These are phyloP conservation scores for Rhaphigaster nebulosa DNA, from an alignment of 2,888 invertebrate species.

Conservation along the genomic window DNA sequence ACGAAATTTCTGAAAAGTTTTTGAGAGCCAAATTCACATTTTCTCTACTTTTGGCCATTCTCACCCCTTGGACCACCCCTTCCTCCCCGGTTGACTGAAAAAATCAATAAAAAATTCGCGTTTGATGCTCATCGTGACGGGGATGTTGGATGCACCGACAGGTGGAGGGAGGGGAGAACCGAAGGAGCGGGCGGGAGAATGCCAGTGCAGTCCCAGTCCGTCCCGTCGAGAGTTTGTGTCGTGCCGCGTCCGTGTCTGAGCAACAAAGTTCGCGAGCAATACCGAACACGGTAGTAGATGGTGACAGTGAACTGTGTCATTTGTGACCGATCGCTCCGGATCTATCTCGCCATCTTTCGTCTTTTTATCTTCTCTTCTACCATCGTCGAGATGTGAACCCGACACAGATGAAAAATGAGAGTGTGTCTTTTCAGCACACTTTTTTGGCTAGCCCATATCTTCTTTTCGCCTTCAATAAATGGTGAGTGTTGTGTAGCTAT, in stretches of 20 bases:
- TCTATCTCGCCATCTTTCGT: neutral
- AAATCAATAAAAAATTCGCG: no score
- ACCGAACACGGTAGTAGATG: no score
- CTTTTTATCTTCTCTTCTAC: neutral
- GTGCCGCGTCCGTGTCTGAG: no score
- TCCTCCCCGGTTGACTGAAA: no score
- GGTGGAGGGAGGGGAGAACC: neutral
- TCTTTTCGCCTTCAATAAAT: neutral
- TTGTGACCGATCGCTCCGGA: neutral
- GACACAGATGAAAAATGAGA: slow-evolving; percentile 51
- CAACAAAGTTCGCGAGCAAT: no score
- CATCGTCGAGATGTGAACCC: slow-evolving; percentile 52
- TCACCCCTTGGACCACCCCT: no score
- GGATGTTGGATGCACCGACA: neutral
- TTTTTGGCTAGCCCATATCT: slow-evolving; percentile 53
- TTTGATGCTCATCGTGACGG: no score
- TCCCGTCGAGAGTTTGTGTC: no score
- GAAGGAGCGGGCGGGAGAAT: neutral
- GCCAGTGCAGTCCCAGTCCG: neutral
- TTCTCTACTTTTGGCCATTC: no score
- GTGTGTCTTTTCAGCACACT: slow-evolving; percentile 54
- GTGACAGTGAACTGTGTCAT: slow-evolving; percentile 21
- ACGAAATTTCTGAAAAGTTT: no score
- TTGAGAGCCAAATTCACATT: no score
- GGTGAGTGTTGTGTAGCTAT: slow-evolving; percentile 10